These are phyloP conservation scores for Loripinus fragilis DNA, from an alignment of 2,888 invertebrate species.

Conservation along the genomic window DNA sequence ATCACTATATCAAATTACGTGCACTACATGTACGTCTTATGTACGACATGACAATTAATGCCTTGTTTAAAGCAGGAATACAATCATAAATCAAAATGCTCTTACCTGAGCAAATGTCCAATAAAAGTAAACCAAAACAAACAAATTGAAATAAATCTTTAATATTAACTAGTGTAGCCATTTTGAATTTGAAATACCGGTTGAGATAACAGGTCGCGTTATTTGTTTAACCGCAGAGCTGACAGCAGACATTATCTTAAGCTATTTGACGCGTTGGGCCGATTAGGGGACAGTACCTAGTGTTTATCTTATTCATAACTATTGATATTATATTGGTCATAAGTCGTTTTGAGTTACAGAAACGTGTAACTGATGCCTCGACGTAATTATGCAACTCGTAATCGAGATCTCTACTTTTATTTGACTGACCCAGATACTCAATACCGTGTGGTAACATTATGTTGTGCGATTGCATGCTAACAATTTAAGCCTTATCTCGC, in stretches of 20 bases:
- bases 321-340: not conserved
- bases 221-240: slow-evolving; percentile 33
- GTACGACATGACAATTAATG: no score
- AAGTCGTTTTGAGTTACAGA: no score
- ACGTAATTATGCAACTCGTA: no score
- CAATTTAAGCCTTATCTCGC: no score
- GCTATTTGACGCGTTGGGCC: slow-evolving; percentile 1
- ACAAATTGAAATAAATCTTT: slow-evolving; percentile 16
- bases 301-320: not conserved
- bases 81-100: not conserved
- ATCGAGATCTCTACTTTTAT: no score
- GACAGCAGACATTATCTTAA: slow-evolving; percentile 15
- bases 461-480: no score
- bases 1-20: no score
- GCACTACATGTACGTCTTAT: no score
- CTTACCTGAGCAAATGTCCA: slow-evolving; percentile 27
- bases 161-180: slow-evolving; percentile 30
- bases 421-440: no score
- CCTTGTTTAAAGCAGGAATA: no score
- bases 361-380: no score
- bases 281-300: not conserved
- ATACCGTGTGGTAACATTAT: no score
- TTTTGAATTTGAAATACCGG: slow-evolving; percentile 57
- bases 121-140: slow-evolving; percentile 21
- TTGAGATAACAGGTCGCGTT: slow-evolving; percentile 34